These are phyloP conservation scores for Beroe ovata DNA, from an alignment of 37 sponge, comb jelly and placozoan species.

Conservation along the genomic window DNA sequence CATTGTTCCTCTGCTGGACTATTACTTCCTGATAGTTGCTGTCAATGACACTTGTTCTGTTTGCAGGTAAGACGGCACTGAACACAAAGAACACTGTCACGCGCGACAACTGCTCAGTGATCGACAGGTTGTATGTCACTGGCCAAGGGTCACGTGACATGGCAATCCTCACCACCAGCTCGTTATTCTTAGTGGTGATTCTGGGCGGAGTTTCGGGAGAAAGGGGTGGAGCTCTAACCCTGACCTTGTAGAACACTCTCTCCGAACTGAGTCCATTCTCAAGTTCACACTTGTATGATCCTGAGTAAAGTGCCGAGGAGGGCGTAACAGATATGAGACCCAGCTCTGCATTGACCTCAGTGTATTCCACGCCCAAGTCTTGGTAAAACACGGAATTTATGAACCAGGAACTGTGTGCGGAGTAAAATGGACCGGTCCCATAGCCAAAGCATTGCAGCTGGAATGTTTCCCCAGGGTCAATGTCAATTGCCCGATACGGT, in stretches of 20 bases:
- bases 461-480: not conserved
- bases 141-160: not conserved
- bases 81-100: not conserved
- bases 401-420: not conserved
- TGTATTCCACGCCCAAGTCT: not conserved
- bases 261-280: not conserved
- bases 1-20: not conserved
- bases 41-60: not conserved
- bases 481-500: no score
- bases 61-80: not conserved
- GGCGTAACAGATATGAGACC: not conserved
- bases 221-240: not conserved
- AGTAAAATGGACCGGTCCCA: not conserved
- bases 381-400: not conserved
- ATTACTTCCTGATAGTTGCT: no score
- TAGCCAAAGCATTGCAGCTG: conserved; percentile 22
- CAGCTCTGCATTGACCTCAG: not conserved
- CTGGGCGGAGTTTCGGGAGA: not conserved
- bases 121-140: not conserved
- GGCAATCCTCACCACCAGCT: not conserved
- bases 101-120: not conserved
- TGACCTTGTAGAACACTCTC: not conserved
- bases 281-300: not conserved
- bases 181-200: not conserved
- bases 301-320: conserved; percentile 8